Percentiles rank a stretch among this genome's conserved stretches.
Evolutionary conservation across 2,888 invertebrate species (phyloP).

Genomic region (Nudaria mundana): DNA sequence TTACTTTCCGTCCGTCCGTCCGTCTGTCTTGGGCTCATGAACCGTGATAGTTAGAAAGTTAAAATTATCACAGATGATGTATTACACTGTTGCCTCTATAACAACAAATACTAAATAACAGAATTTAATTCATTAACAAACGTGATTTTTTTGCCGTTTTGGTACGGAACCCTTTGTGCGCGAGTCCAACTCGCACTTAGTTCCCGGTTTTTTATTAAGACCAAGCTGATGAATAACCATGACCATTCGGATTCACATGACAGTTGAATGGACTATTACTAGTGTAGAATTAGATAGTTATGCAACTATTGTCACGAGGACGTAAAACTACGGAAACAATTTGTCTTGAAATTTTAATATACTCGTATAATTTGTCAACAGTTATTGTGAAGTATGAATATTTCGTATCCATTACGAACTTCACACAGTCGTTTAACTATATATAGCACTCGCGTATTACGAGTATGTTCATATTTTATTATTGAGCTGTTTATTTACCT

Average conservation of each 20-base stretch:
- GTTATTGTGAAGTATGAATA: background rate
- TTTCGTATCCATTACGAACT: background rate
- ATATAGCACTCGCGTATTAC: background rate
- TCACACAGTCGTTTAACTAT: background rate
- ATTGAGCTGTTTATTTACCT: background rate
- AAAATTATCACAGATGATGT: too few species aligned
- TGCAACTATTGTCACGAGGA: background rate
- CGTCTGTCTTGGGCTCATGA: too few species aligned
- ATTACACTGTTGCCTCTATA: too few species aligned
- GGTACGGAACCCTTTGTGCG: too few species aligned
- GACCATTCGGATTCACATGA: slow-evolving; percentile 7
- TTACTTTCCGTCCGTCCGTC: too few species aligned
- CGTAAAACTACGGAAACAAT: slow-evolving; percentile 5
- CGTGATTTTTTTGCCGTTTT: too few species aligned
- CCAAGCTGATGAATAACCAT: slow-evolving; percentile 7
- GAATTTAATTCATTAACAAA: too few species aligned
- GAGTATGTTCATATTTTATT: slow-evolving; percentile 17
- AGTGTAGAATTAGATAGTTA: slow-evolving; percentile 2
- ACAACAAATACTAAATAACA: too few species aligned
- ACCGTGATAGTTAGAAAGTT: too few species aligned
- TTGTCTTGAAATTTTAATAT: background rate
- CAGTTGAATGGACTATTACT: slow-evolving; percentile 14
- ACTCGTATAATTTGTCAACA: too few species aligned
- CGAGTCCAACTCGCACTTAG: too few species aligned
- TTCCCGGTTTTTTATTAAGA: too few species aligned